Conservation (phyloP, 2,797 vertebrate genomes). For the Ptychadena robeensis region DNA sequence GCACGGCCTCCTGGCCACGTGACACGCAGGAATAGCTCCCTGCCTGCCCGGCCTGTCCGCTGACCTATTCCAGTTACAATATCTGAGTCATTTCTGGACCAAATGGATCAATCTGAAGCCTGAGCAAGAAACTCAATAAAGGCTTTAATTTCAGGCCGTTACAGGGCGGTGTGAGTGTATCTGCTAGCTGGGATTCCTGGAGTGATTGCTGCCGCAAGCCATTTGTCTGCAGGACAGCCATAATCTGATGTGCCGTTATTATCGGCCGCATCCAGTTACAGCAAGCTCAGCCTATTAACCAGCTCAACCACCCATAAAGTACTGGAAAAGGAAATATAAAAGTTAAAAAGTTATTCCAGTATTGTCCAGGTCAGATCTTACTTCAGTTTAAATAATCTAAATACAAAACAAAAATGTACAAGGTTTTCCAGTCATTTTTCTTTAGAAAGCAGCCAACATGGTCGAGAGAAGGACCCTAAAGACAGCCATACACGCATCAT, state of each 20-base stretch:
- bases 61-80: slow-evolving; percentile 63
- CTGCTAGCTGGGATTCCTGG: slow-evolving; percentile 67
- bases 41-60: slow-evolving; percentile 41
- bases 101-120: slow-evolving; percentile 64
- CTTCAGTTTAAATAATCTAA: too few relatives aligned
- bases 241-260: neutral
- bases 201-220: neutral
- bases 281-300: neutral
- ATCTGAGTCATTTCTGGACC: slow-evolving; percentile 42
- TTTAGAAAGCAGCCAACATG: too few relatives aligned
- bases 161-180: slow-evolving; percentile 58
- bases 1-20: slow-evolving; percentile 43
- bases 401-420: too few relatives aligned
- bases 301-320: neutral
- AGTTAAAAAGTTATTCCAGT: too few relatives aligned
- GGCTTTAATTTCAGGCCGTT: slow-evolving; percentile 63
- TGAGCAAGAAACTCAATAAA: slow-evolving; percentile 56
- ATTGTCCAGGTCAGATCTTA: too few relatives aligned
- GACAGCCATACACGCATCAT: too few relatives aligned
- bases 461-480: too few relatives aligned
- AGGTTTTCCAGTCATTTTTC: too few relatives aligned
- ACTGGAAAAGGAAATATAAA: too few relatives aligned
- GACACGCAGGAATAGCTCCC: slow-evolving; percentile 52
- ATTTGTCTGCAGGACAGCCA: neutral
- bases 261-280: neutral